Evolutionary conservation across 2,888 invertebrate species (phyloP).

Genomic region (Nymphalis c-album): DNA sequence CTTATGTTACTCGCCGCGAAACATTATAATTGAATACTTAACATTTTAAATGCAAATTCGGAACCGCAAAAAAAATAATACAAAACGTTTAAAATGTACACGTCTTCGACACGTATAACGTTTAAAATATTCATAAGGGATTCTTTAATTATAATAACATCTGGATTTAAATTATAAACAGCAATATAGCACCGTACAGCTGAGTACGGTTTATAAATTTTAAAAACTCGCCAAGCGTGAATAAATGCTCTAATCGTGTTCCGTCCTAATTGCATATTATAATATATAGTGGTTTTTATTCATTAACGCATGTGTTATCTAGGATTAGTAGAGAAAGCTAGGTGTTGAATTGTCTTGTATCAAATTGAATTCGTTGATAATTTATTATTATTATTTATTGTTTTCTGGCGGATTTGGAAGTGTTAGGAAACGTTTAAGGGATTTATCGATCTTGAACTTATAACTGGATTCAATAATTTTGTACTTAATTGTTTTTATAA

Average conservation of each 20-base stretch:
- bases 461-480: not conserved
- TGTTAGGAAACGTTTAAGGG: too few species aligned
- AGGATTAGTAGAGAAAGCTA: not conserved
- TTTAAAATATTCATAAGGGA: slow-evolving; percentile 56
- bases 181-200: slow-evolving; percentile 27
- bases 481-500: too few species aligned
- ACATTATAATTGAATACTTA: slow-evolving; percentile 41
- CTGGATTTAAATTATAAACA: slow-evolving; percentile 36
- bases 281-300: slow-evolving; percentile 30
- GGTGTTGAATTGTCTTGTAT: not conserved
- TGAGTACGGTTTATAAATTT: slow-evolving; percentile 31
- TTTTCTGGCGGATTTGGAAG: not conserved
- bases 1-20: slow-evolving; percentile 27
- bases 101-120: slow-evolving; percentile 45
- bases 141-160: slow-evolving; percentile 58
- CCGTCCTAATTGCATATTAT: slow-evolving; percentile 38
- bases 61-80: slow-evolving; percentile 48
- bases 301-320: slow-evolving; percentile 18
- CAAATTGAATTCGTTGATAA: too few species aligned
- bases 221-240: slow-evolving; percentile 35
- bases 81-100: slow-evolving; percentile 54
- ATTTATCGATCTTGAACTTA: too few species aligned
- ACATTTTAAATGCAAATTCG: slow-evolving; percentile 61
- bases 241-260: slow-evolving; percentile 32
- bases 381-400: not conserved